A percentile compares a stretch with the other conserved stretches of the same genome.
Conservation (phyloP, 2,888 invertebrate genomes). For the Drosophila picticornis region DNA sequence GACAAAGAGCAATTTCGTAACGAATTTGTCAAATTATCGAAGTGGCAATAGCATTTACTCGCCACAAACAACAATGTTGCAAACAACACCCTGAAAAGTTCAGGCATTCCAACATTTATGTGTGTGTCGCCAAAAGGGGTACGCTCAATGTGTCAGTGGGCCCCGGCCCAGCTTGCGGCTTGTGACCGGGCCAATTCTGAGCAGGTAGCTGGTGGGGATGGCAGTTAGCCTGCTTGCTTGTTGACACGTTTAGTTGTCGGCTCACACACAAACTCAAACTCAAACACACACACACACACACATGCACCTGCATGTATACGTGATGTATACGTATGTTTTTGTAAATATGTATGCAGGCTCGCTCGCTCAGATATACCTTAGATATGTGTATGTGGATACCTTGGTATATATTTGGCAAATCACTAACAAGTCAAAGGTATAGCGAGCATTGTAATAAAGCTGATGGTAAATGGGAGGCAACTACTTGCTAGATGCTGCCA, state of each 20-base stretch:
- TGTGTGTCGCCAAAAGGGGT: constrained; percentile 65
- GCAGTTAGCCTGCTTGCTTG: constrained; percentile 73
- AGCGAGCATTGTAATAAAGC: constrained; percentile 51
- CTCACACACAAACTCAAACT: constrained; percentile 46
- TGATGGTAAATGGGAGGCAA: constrained; percentile 36
- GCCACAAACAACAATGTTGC: constrained; percentile 34
- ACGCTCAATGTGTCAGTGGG: constrained; percentile 74
- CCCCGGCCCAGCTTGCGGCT: constrained; percentile 19
- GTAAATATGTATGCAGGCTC: constrained; percentile 1
- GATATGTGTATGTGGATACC: constrained; percentile 5
- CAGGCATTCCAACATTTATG: constrained; percentile 41
- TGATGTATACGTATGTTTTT: neutral
- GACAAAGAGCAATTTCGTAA: constrained; percentile 71
- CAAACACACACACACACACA: constrained; percentile 8
- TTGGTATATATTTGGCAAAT: constrained; percentile 54
- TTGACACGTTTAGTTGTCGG: constrained; percentile 75
- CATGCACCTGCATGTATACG: neutral
- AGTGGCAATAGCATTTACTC: constrained; percentile 68
- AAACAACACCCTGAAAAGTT: constrained; percentile 35
- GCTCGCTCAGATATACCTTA: neutral
- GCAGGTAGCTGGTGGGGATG: constrained; percentile 47
- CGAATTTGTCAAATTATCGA: constrained; percentile 76
- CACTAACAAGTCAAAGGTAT: constrained; percentile 73
- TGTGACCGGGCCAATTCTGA: constrained; percentile 51
- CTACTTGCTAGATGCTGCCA: constrained; percentile 3